Evolutionary conservation across 2,113 vertebrate genomes (phyloP), one percentile per base, ranked within the genome.

Genomic region (Chrysochloris asiatica): DNA sequence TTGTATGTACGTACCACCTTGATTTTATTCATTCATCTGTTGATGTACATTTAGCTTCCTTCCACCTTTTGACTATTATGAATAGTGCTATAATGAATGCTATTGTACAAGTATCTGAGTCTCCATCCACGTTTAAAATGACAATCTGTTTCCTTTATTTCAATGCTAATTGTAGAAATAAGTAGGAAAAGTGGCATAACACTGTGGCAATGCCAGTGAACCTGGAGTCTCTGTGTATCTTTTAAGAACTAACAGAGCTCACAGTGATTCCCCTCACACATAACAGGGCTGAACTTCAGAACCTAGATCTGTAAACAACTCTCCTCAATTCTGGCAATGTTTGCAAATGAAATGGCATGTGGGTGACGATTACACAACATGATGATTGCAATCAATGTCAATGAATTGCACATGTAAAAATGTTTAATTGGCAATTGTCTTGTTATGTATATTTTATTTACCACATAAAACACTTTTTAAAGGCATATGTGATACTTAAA

Each of bases 241-340:
- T 85, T 94, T 54, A 86, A 83, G 59, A 86, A 81, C n/a, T 24
- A 7, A 26, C 0, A 22, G 48, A 81, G 22, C 4, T 14, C 3
- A n/a, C 11, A 22, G 22, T 45, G 17, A 48, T 88, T 63, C 28
- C 26, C 63, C 52, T 67, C 24, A 38, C 14, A 30, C 4, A 30
- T 17, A 50, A 89, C 71, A 61, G 38, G 36, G 67, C 14, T 65
- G 47, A 88, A 81, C 77, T 54, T 84, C 59, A 86, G 92, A 88
- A 93, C 4, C 17, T 47, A 86, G 30, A 72, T 36, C 38, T 80
- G 4, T 82, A 63, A 14, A 65, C 45, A 94, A 24, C 72, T 80
- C 43, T 93, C 79, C 83, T 50, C 76, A 72, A 80, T 48, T 54
- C 63, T 83, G 33, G 50, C 45, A 86, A 73, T 84, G 54, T 30